Evolutionary conservation across 2,797 vertebrate genomes (phyloP).

Genomic region (Pelodytes ibericus): DNA sequence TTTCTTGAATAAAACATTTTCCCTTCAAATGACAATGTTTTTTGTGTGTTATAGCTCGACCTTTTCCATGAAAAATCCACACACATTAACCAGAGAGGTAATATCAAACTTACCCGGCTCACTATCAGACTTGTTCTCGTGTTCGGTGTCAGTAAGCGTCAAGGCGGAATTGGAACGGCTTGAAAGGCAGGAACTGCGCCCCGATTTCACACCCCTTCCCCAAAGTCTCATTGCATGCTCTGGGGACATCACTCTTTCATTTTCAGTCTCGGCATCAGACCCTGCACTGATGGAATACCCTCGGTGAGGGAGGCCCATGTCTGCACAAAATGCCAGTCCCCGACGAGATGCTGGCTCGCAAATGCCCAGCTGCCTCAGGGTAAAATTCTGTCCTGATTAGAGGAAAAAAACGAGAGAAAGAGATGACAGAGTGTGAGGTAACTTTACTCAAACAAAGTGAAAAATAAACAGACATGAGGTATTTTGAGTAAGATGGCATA

Average conservation of each 20-base stretch:
- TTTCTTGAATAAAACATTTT: not conserved
- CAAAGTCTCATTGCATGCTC: constrained; percentile 94
- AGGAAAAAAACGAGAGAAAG: constrained; percentile 72
- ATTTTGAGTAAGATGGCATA: constrained; percentile 33
- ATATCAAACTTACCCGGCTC: constrained; percentile 87
- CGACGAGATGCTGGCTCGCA: constrained; percentile 90
- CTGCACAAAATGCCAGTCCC: constrained; percentile 92
- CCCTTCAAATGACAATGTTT: too few species aligned
- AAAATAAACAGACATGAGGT: constrained; percentile 57
- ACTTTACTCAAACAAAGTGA: constrained; percentile 48
- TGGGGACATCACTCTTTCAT: constrained; percentile 90
- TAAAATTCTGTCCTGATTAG: constrained; percentile 94
- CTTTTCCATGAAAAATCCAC: not conserved
- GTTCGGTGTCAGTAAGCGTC: constrained; percentile 96
- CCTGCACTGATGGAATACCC: constrained; percentile 88
- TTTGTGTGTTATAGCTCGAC: too few species aligned
- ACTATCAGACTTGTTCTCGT: constrained; percentile 96
- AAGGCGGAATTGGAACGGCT: constrained; percentile 97
- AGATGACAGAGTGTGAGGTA: constrained; percentile 56
- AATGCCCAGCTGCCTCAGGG: constrained; percentile 96
- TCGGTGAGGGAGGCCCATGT: constrained; percentile 93
- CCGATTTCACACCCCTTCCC: constrained; percentile 91
- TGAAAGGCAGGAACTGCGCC: constrained; percentile 91
- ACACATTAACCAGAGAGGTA: not conserved
- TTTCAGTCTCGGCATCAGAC: constrained; percentile 86